These are phyloP conservation scores for Argyresthia albistria DNA, from an alignment of 2,888 invertebrate genomes.

Conservation along the genomic window DNA sequence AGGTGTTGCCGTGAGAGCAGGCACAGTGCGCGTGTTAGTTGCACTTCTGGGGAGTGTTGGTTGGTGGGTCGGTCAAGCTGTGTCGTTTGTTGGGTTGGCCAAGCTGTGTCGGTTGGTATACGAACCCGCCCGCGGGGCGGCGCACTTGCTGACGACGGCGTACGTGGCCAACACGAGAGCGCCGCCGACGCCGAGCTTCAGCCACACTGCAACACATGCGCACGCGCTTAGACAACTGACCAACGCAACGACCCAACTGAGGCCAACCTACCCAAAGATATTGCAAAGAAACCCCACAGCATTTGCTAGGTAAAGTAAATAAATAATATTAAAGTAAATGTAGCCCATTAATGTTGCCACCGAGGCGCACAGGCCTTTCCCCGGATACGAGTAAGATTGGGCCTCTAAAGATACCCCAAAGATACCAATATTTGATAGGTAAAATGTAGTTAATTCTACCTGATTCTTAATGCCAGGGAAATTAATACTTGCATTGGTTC, in stretches of 20 bases:
- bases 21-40: slow-evolving; percentile 3
- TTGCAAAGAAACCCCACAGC: too few species aligned
- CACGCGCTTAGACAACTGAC: neutral
- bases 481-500: neutral
- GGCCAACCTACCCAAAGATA: too few species aligned
- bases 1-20: neutral
- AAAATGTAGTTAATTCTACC: too few species aligned
- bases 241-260: neutral
- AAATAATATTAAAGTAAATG: too few species aligned
- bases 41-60: neutral
- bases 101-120: slow-evolving; percentile 26
- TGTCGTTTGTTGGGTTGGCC: too few species aligned
- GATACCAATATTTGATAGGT: too few species aligned
- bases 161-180: slow-evolving; percentile 89
- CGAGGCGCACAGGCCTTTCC: too few species aligned
- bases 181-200: slow-evolving; percentile 89
- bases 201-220: slow-evolving; percentile 85
- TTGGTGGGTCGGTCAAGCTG: neutral
- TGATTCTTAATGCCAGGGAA: too few species aligned
- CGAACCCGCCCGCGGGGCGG: slow-evolving; percentile 76
- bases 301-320: too few species aligned
- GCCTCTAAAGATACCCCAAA: too few species aligned
- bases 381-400: too few species aligned
- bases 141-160: slow-evolving; percentile 82
- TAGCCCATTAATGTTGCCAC: too few species aligned